Evolutionary conservation across 2,113 vertebrate genomes (phyloP).

Genomic region (Ctenodactylus gundi): DNA sequence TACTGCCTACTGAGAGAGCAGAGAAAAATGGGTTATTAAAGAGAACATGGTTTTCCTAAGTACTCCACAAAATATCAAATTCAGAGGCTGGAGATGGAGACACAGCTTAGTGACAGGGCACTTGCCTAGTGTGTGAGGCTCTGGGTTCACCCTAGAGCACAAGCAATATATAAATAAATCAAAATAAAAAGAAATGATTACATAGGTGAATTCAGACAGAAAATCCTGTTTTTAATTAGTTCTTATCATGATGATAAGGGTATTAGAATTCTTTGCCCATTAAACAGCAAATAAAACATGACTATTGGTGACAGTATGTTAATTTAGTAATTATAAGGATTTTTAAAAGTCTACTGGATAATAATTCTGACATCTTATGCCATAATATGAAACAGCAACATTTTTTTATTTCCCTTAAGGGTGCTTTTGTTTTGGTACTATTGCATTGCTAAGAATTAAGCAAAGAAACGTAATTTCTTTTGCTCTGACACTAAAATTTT

Average conservation of each 20-base stretch:
- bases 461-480: not conserved
- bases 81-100: not conserved
- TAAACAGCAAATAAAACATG: conserved; percentile 4
- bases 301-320: not conserved
- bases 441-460: not conserved
- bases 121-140: not conserved
- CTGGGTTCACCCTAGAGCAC: not conserved
- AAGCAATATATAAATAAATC: not conserved
- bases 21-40: conserved; percentile 29
- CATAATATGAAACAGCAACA: conserved; percentile 12
- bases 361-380: not conserved
- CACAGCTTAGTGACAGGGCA: not conserved
- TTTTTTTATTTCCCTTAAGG: conserved; percentile 29
- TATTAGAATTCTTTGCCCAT: conserved; percentile 13
- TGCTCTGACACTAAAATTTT: no score
- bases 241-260: not conserved
- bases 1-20: not conserved
- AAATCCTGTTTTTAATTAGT: no score
- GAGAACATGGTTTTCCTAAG: not conserved
- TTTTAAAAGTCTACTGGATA: not conserved
- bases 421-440: conserved; percentile 42
- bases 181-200: not conserved
- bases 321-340: not conserved
- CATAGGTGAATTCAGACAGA: no score
- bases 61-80: not conserved